A percentile compares a stretch with the other conserved stretches of the same genome.
Evolutionary conservation across 1,140 invertebrate species (phyloP).

Genomic region (Brachionus plicatilis): DNA sequence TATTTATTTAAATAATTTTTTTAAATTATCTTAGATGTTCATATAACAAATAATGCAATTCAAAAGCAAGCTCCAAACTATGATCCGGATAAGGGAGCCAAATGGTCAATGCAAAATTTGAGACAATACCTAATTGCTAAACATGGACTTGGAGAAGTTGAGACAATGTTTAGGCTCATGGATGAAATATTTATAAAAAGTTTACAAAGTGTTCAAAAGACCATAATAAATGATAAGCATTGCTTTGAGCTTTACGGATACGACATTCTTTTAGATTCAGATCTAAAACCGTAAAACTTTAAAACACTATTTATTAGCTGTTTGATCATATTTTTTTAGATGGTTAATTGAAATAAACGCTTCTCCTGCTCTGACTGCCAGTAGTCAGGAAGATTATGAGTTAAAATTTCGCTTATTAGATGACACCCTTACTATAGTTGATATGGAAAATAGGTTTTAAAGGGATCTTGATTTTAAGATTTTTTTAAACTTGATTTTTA

Average conservation of each 20-base stretch:
- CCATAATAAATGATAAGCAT: conserved; percentile 59
- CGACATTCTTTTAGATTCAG: conserved; percentile 56
- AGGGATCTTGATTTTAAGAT: not conserved
- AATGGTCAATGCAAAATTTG: conserved; percentile 57
- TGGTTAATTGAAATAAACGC: conserved; percentile 59
- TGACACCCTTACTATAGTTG: conserved; percentile 58
- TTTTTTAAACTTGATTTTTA: not conserved
- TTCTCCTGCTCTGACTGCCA: conserved; percentile 58
- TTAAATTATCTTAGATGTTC: conserved; percentile 51
- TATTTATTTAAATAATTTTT: not conserved
- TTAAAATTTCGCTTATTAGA: conserved; percentile 57
- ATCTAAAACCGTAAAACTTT: conserved; percentile 53
- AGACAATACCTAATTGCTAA: conserved; percentile 54
- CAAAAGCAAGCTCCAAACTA: conserved; percentile 60
- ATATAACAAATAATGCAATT: conserved; percentile 59
- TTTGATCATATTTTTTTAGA: conserved; percentile 42
- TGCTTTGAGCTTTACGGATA: conserved; percentile 61
- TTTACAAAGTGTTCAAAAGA: conserved; percentile 56
- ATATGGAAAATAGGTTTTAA: conserved; percentile 56
- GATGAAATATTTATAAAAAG: conserved; percentile 58
- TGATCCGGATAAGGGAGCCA: conserved; percentile 59
- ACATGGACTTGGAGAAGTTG: conserved; percentile 53
- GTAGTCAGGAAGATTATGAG: conserved; percentile 58
- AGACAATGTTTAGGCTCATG: conserved; percentile 52
- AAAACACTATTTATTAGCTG: conserved; percentile 13